Percentiles rank a stretch among this genome's conserved stretches.
Evolutionary conservation across 2,797 vertebrate genomes (phyloP).

Genomic region (Ibycter americanus): DNA sequence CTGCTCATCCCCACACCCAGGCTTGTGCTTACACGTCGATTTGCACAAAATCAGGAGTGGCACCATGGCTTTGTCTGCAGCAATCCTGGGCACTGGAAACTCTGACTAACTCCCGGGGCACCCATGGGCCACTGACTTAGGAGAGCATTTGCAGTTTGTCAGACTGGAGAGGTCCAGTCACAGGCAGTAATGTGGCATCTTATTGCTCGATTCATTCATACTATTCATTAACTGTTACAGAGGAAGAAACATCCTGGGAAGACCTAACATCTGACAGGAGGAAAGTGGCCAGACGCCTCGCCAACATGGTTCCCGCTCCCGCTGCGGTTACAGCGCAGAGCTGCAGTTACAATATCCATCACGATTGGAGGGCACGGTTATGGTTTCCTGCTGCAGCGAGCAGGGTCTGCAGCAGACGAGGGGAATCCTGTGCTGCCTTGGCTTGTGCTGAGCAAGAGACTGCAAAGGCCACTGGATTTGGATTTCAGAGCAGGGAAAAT

Average conservation of each 20-base stretch:
- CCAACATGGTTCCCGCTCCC: neutral
- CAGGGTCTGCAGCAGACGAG: neutral
- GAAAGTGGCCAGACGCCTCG: neutral
- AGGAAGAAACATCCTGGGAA: neutral
- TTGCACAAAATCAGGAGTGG: neutral
- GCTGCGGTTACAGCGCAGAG: rapidly evolving
- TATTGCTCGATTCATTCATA: neutral
- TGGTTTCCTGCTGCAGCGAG: neutral
- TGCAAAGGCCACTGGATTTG: neutral
- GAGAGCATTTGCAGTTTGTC: neutral
- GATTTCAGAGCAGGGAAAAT: neutral
- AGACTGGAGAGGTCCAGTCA: neutral
- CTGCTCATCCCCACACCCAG: neutral
- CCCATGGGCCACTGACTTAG: neutral
- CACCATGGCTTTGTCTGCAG: neutral
- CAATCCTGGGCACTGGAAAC: neutral
- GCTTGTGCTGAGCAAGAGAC: neutral
- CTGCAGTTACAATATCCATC: neutral
- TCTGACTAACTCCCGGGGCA: neutral
- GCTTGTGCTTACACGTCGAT: neutral
- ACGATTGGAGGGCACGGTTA: neutral
- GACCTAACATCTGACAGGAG: neutral
- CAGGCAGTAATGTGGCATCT: neutral
- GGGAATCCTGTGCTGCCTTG: neutral
- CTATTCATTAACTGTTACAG: neutral